Evolutionary conservation across 2,888 invertebrate species (phyloP).

Genomic region (Erebia ligea): DNA sequence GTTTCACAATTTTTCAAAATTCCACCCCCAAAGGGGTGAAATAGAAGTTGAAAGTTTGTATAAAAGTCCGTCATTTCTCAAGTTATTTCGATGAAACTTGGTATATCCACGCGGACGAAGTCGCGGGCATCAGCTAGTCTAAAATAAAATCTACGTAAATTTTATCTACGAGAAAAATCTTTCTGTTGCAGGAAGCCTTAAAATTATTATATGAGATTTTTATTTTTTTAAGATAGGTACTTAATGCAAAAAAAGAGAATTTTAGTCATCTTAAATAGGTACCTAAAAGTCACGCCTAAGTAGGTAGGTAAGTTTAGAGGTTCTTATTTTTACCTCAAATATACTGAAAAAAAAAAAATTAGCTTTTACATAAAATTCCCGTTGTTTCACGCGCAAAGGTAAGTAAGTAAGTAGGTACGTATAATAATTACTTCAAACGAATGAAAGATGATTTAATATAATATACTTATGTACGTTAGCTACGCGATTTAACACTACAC

Average conservation of each 20-base stretch:
- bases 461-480: constrained; percentile 42
- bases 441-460: constrained; percentile 45
- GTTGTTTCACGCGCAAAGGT: constrained; percentile 11
- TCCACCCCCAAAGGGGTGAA: too few species aligned
- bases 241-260: neutral
- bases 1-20: too few species aligned
- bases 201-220: neutral
- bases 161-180: neutral
- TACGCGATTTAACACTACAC: constrained; percentile 62
- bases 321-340: neutral
- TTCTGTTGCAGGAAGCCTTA: neutral
- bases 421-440: constrained; percentile 18
- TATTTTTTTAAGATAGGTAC: neutral
- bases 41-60: too few species aligned
- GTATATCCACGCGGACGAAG: too few species aligned
- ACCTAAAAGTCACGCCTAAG: too few species aligned
- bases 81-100: too few species aligned
- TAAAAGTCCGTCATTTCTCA: too few species aligned
- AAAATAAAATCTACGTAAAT: neutral
- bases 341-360: neutral
- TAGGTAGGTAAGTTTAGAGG: neutral
- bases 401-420: too few species aligned
- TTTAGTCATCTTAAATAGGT: too few species aligned
- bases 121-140: too few species aligned
- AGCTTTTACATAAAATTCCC: constrained; percentile 17